Conservation (phyloP, 1,140 invertebrate genomes). For the Spodoptera litura region DNA sequence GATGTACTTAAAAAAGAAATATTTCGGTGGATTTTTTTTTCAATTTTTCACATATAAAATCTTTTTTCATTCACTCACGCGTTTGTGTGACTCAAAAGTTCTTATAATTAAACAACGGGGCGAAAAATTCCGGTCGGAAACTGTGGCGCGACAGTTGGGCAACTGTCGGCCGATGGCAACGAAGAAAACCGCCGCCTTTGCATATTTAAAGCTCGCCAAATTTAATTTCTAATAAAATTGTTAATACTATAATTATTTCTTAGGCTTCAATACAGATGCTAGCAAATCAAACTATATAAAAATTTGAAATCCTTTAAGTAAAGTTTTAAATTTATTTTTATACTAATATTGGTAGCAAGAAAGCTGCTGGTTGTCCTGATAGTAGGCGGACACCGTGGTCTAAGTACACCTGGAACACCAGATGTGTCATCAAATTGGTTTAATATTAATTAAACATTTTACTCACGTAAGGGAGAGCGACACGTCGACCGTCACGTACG, state of each 20-base stretch:
- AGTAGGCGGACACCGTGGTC: no score
- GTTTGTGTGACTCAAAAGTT: constrained; percentile 16
- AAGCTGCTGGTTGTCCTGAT: no score
- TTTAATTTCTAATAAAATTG: constrained; percentile 26
- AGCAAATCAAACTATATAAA: no score
- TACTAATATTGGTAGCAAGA: no score
- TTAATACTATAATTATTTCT: constrained; percentile 11
- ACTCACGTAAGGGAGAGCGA: no score
- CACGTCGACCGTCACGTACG: no score
- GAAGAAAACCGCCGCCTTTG: neutral
- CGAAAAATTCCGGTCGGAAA: constrained; percentile 7
- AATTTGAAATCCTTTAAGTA: no score
- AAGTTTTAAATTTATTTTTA: no score
- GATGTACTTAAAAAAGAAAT: constrained; percentile 47
- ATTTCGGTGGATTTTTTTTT: constrained; percentile 57
- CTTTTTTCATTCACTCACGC: constrained; percentile 30
- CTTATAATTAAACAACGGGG: constrained; percentile 15
- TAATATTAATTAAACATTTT: no score
- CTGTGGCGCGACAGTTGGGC: constrained; percentile 18
- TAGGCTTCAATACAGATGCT: no score
- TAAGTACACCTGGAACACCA: no score
- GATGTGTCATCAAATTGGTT: no score
- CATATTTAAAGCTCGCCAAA: constrained; percentile 27
- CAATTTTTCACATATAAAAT: constrained; percentile 31
- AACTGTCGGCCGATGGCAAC: neutral